Conservation (phyloP, 2,113 vertebrate genomes). For the Dinomys branickii region DNA sequence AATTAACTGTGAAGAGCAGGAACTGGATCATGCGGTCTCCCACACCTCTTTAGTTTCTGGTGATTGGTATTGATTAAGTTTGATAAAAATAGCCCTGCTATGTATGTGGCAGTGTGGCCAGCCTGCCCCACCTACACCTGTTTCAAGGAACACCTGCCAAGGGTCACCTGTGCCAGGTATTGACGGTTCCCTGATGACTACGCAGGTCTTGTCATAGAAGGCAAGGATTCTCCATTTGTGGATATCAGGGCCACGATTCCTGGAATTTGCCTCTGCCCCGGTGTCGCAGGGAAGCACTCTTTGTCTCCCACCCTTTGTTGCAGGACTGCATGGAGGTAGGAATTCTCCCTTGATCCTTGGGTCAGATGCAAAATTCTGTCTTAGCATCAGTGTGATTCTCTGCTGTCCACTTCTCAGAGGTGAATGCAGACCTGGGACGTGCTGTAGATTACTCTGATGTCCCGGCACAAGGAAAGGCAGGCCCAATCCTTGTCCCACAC, state of each 20-base stretch:
- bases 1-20: constrained; percentile 84
- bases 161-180: background rate
- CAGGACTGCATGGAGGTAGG: accelerated
- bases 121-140: background rate
- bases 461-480: background rate
- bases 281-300: background rate
- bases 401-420: background rate
- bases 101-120: constrained; percentile 67
- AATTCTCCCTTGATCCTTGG: background rate
- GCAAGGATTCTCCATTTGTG: background rate
- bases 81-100: constrained; percentile 81
- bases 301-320: background rate
- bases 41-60: constrained; percentile 75
- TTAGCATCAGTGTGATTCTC: background rate
- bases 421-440: accelerated
- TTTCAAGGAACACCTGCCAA: no score
- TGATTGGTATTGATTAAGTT: constrained; percentile 87
- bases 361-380: no score
- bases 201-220: accelerated
- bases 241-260: no score
- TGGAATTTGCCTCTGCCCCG: no score
- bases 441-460: no score
- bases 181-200: background rate
- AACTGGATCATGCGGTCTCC: constrained; percentile 79
- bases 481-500: no score